Percentiles rank a stretch among this genome's conserved stretches.
Evolutionary conservation across 2,113 vertebrate genomes (phyloP).

Genomic region (Tamias sibiricus): DNA sequence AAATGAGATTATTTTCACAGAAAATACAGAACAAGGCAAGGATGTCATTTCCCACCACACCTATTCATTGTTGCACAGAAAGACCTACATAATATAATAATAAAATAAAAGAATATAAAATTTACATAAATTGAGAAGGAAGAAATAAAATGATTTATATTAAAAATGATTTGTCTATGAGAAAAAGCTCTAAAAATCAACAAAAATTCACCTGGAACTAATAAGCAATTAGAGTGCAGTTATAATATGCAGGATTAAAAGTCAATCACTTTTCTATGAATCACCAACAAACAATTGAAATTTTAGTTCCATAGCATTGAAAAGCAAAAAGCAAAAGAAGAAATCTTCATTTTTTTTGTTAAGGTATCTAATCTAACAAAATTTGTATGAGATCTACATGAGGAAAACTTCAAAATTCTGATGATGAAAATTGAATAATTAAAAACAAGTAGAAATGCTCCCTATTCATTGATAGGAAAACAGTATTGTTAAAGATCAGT

Average conservation of each 20-base stretch:
- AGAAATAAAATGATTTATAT: not conserved
- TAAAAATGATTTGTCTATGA: not conserved
- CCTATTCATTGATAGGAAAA: too few relatives aligned
- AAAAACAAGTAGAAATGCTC: too few relatives aligned
- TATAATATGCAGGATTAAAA: not conserved
- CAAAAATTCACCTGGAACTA: not conserved
- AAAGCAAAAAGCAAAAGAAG: not conserved
- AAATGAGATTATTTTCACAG: not conserved
- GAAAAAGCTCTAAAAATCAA: not conserved
- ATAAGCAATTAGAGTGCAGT: too few relatives aligned
- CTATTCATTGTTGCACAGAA: too few relatives aligned
- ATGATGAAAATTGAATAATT: too few relatives aligned
- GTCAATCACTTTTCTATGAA: too few relatives aligned
- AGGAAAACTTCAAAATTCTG: too few relatives aligned
- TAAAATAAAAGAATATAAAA: not conserved
- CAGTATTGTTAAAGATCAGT: too few relatives aligned
- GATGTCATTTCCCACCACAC: too few relatives aligned
- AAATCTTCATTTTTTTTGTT: too few relatives aligned
- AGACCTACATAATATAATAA: not conserved
- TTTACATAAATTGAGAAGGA: not conserved
- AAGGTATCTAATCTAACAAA: too few relatives aligned
- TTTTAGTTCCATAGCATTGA: not conserved
- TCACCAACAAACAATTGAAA: not conserved
- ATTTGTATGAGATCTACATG: too few relatives aligned
- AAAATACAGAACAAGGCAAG: not conserved